phyloP scores from a whole-genome alignment of 2,888 invertebrate species.

The Acleris cristana region DNA sequence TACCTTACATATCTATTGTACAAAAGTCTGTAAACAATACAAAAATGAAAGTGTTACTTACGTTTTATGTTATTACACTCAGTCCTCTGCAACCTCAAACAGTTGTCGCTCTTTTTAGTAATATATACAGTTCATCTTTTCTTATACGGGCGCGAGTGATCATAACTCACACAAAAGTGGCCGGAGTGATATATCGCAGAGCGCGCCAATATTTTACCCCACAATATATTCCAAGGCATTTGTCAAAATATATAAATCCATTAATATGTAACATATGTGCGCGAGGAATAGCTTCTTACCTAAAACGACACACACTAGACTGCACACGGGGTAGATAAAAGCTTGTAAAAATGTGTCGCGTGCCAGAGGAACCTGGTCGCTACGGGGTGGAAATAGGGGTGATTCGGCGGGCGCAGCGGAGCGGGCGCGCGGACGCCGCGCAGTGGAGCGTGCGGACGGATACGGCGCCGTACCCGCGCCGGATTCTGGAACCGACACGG shows the following conservation, averaged over 20 bases:
- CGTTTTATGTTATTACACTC: too few relatives aligned
- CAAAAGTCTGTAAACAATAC: too few relatives aligned
- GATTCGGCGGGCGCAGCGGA: constrained; percentile 18
- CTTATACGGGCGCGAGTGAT: constrained; percentile 15
- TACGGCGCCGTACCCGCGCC: constrained; percentile 27
- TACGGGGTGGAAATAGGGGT: constrained; percentile 15
- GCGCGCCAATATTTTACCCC: constrained; percentile 25
- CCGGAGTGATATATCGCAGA: constrained; percentile 26
- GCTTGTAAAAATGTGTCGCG: constrained; percentile 33
- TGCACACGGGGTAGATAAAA: constrained; percentile 36
- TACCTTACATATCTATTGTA: too few relatives aligned
- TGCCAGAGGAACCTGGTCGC: constrained; percentile 3
- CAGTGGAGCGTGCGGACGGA: constrained; percentile 30
- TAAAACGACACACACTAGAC: constrained; percentile 33
- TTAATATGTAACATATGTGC: constrained; percentile 38
- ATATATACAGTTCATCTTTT: constrained; percentile 24
- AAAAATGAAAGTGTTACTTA: too few relatives aligned
- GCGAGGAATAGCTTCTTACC: constrained; percentile 33
- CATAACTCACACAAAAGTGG: constrained; percentile 32
- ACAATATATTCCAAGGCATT: constrained; percentile 27
- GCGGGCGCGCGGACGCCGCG: constrained; percentile 12
- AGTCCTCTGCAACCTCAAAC: too few relatives aligned
- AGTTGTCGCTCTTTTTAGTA: too few relatives aligned
- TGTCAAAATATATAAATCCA: constrained; percentile 37
- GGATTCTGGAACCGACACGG: constrained; percentile 23